These are phyloP conservation scores for Aleiodes testaceus DNA, from an alignment of 2,888 invertebrate genomes.

Conservation along the genomic window DNA sequence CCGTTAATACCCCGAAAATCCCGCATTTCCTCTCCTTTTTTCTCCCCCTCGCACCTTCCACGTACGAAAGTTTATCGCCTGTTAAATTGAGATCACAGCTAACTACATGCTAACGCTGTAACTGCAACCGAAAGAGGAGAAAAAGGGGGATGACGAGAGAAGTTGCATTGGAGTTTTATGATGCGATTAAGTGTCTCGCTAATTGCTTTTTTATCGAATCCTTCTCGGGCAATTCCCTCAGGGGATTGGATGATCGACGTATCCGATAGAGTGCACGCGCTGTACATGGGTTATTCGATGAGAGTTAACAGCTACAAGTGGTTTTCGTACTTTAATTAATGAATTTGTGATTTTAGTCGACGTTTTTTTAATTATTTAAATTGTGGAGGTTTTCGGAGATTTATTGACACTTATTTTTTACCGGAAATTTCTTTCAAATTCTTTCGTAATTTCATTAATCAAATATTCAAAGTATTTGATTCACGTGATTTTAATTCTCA, in stretches of 20 bases:
- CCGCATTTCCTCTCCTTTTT: constrained; percentile 51
- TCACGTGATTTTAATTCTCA: constrained; percentile 31
- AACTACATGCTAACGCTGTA: constrained; percentile 6
- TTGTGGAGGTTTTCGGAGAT: too few species aligned
- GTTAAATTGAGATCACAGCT: constrained; percentile 59
- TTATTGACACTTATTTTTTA: too few species aligned
- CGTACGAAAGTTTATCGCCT: constrained; percentile 60
- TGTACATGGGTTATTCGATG: constrained; percentile 29
- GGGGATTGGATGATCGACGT: constrained; percentile 33
- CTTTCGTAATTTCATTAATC: background rate
- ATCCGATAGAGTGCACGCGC: constrained; percentile 39
- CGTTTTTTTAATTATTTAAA: too few species aligned
- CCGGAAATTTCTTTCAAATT: background rate
- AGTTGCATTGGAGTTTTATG: constrained; percentile 59
- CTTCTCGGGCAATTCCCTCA: constrained; percentile 42
- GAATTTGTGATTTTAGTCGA: background rate
- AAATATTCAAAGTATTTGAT: too few species aligned
- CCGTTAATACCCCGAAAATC: constrained; percentile 57
- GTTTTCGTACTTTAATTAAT: constrained; percentile 37
- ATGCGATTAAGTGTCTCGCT: constrained; percentile 63
- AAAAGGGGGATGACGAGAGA: constrained; percentile 28
- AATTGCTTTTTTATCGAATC: constrained; percentile 61
- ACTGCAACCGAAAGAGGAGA: constrained; percentile 25
- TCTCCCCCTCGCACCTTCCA: constrained; percentile 45
- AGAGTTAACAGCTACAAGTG: constrained; percentile 47